Conservation (phyloP, 37 sponge, comb jelly and placozoan genomes). For the Mnemiopsis leidyi region DNA sequence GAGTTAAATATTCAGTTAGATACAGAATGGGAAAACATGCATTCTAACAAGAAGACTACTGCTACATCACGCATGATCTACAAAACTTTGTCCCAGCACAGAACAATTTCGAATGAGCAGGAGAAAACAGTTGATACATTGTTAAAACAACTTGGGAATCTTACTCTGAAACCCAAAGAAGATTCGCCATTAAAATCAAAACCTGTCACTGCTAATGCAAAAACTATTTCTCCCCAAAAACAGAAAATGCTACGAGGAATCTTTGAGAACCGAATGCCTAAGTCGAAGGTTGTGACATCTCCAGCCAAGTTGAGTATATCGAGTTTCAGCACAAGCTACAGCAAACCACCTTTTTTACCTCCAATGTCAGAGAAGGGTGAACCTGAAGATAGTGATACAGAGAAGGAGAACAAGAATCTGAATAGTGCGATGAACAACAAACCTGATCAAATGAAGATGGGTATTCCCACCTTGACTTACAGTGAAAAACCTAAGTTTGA, state of each 20-base stretch:
- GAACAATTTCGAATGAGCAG: slow-evolving; percentile 35
- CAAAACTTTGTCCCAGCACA: slow-evolving; percentile 51
- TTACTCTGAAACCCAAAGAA: not conserved
- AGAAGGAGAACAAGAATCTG: not conserved
- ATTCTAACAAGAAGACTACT: slow-evolving; percentile 38
- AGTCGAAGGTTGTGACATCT: slow-evolving; percentile 31
- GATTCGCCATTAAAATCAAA: not conserved
- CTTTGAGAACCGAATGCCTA: slow-evolving; percentile 1
- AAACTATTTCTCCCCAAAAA: slow-evolving; percentile 22
- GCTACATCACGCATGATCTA: slow-evolving; percentile 37
- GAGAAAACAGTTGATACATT: slow-evolving; percentile 31
- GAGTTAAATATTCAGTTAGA: slow-evolving; percentile 52
- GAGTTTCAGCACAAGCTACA: not conserved
- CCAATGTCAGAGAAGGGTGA: not conserved
- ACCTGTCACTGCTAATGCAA: not conserved
- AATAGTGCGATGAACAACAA: not conserved
- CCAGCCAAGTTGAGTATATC: slow-evolving; percentile 62
- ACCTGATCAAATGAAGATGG: slow-evolving; percentile 7
- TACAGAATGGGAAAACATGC: slow-evolving; percentile 64
- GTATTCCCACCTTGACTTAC: not conserved
- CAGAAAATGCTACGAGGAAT: slow-evolving; percentile 14
- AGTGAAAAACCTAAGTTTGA: slow-evolving; percentile 42
- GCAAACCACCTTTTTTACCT: not conserved
- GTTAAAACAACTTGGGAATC: not conserved
- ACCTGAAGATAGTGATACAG: not conserved